Base-by-base conservation (phyloP, 2,888 invertebrate genomes). In the Byasa hedistus region DNA sequence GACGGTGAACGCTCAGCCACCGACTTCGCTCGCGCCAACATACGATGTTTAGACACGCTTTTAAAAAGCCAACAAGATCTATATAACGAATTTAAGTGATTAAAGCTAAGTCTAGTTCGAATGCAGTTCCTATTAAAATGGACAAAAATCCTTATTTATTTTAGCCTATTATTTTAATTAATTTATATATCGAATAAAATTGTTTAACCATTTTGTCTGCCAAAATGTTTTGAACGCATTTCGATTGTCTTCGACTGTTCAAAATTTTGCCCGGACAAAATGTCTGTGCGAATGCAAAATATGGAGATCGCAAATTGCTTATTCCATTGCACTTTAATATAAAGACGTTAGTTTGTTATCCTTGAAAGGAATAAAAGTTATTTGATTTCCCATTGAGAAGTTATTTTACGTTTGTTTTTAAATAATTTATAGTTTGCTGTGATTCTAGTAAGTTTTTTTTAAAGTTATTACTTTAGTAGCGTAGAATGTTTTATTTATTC, bases 81-180 rank as follows among this genome's bases (percentile, higher is more conserved):
- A 72, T 70, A 70, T 73, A 77, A 81, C 84, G 84, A 86, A 84
- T 86, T 86, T 84, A 85, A 84, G 80, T 86, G 79, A 79, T 76
- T 85, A 84, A 78, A 39, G 54, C 66, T 75, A 74, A 74, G 72
- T 73, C 72, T 79, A 84, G 80, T 78, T 76, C 69, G 76, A 81
- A 82, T 77, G 73, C 77, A 86, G 87, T 87, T 87, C 87, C 87
- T 87, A 87, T 76, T 74, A 66, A 79, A 77, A 76, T 70, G 68
- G 72, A 78, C 77, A 79, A 79, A 77, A 75, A 51, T 59, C 44
- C 61, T 54, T 39, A 59, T 54, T 61, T 36, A 52, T 61, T 32
- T 21, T n/a, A 15, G 21, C n/a, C 36, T 54, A 54, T 22, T 10
- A 22, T 54, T 22, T 22, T 54, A 10, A 21, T 21, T 22, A n/a